Evolutionary conservation across 2,797 vertebrate genomes (phyloP).

Genomic region (Perodicticus potto): DNA sequence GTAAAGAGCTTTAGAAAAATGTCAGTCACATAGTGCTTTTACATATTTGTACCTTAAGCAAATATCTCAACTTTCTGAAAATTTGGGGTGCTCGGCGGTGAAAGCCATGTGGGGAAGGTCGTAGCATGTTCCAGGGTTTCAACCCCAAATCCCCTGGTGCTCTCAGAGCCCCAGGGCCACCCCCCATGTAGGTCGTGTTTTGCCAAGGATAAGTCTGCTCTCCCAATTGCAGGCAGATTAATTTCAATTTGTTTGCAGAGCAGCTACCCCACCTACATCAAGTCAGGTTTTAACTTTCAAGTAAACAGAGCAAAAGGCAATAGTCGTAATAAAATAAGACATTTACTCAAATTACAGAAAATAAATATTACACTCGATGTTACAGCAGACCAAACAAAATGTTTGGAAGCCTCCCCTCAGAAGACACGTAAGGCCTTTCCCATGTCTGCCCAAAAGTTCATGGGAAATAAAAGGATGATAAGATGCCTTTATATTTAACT

Average conservation of each 20-base stretch:
- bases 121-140: not conserved
- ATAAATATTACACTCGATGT: constrained; percentile 8
- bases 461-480: constrained; percentile 58
- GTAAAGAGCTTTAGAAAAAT: not conserved
- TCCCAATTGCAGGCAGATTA: constrained; percentile 30
- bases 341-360: constrained; percentile 40
- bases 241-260: constrained; percentile 67
- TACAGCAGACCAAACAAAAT: not conserved
- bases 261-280: not conserved
- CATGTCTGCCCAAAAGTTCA: constrained; percentile 10
- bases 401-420: not conserved
- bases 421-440: not conserved
- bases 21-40: not conserved
- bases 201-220: constrained; percentile 35
- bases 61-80: not conserved
- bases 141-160: not conserved
- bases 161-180: not conserved
- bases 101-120: not conserved
- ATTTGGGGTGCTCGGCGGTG: no score
- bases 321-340: constrained; percentile 51
- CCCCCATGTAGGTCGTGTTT: not conserved
- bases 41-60: not conserved
- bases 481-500: constrained; percentile 54
- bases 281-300: constrained; percentile 72
- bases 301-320: constrained; percentile 50